A percentile compares a stretch with the other conserved stretches of the same genome.
Evolutionary conservation across 2,113 vertebrate species (phyloP).

Genomic region (Progne subis): DNA sequence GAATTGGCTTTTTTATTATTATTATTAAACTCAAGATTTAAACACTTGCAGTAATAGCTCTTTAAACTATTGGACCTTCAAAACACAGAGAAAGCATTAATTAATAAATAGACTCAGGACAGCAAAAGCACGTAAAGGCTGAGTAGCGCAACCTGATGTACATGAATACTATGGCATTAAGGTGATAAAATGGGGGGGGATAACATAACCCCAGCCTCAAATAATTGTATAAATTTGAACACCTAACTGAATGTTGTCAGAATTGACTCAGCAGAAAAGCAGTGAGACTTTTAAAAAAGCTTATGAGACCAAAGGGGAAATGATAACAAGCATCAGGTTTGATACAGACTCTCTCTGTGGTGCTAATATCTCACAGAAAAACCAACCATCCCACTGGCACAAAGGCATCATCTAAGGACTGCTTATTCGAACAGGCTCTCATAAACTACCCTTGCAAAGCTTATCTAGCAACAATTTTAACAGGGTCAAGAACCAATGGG

Average conservation of each 20-base stretch:
- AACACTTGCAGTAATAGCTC: not conserved
- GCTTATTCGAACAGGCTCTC: not conserved
- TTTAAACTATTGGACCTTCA: not conserved
- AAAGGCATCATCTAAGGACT: not conserved
- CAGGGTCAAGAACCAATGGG: not conserved
- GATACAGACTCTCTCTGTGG: not conserved
- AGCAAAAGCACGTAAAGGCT: not conserved
- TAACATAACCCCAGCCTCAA: not conserved
- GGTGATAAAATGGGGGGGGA: fast-evolving
- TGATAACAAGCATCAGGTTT: not conserved
- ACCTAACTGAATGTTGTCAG: not conserved
- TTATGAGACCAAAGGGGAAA: not conserved
- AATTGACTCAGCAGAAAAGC: not conserved
- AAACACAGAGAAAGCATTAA: not conserved
- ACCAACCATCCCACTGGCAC: not conserved
- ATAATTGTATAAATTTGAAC: not conserved
- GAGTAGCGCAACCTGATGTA: not conserved
- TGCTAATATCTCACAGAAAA: not conserved
- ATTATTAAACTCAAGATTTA: not conserved
- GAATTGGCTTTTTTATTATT: not conserved
- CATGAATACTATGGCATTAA: not conserved
- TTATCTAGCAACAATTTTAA: not conserved
- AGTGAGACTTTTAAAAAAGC: not conserved
- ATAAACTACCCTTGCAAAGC: not conserved
- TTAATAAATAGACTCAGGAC: not conserved